Evolutionary conservation across 2,113 vertebrate species (phyloP).

Genomic region (Blennius ocellaris): DNA sequence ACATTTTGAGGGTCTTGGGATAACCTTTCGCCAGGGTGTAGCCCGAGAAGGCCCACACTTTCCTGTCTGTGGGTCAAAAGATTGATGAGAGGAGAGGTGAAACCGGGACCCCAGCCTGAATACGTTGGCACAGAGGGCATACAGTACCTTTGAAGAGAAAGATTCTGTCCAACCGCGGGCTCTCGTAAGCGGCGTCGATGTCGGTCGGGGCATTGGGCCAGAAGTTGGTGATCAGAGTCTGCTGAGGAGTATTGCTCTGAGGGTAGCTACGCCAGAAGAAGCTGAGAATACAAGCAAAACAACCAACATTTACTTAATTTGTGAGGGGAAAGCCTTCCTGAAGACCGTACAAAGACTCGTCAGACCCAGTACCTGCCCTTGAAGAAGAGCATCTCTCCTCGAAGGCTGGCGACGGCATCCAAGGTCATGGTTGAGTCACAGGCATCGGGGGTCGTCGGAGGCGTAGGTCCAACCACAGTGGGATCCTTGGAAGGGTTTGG

Average conservation of each 20-base stretch:
- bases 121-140: background rate
- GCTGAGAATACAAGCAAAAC: conserved; percentile 69
- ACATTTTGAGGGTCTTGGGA: conserved; percentile 81
- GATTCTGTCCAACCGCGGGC: conserved; percentile 43
- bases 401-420: conserved; percentile 86
- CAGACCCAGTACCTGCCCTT: conserved; percentile 85
- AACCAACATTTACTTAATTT: background rate
- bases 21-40: conserved; percentile 84
- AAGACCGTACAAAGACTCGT: background rate
- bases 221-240: conserved; percentile 86
- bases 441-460: conserved; percentile 82
- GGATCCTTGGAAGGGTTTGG: conserved; percentile 43
- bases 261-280: conserved; percentile 89
- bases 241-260: conserved; percentile 52
- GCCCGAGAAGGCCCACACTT: conserved; percentile 88
- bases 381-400: conserved; percentile 92
- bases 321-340: background rate
- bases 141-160: conserved; percentile 83
- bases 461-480: conserved; percentile 64
- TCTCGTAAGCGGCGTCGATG: conserved; percentile 89
- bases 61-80: conserved; percentile 72
- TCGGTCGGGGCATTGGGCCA: conserved; percentile 86
- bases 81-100: background rate
- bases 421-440: conserved; percentile 88
- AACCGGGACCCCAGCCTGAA: background rate